These are phyloP conservation scores for Drosophila pectinifera DNA, from an alignment of 1,140 invertebrate genomes.

Conservation along the genomic window DNA sequence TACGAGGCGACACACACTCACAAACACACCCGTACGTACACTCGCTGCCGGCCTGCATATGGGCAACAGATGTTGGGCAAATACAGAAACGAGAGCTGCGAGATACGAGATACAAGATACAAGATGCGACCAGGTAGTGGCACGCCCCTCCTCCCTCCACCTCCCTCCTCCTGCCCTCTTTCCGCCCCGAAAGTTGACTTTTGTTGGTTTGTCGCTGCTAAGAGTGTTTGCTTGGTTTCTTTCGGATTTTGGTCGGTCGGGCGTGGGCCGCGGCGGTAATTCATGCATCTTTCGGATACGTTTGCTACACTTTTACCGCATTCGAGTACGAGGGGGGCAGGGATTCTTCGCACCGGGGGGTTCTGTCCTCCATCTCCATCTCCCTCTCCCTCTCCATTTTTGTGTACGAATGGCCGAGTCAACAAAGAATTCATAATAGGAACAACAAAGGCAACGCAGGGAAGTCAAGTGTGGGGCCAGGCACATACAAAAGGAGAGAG, in stretches of 20 bases:
- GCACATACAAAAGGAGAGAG: conserved; percentile 29
- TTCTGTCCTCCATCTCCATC: neutral
- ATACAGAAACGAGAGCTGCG: conserved; percentile 42
- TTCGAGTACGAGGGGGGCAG: neutral
- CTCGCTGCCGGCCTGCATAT: conserved; percentile 63
- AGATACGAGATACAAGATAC: conserved; percentile 32
- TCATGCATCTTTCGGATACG: conserved; percentile 35
- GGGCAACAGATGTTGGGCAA: conserved; percentile 77
- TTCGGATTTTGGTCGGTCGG: conserved; percentile 6
- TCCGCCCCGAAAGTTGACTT: conserved; percentile 50
- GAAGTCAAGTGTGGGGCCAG: conserved; percentile 46
- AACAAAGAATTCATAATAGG: conserved; percentile 58
- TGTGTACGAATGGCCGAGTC: conserved; percentile 55
- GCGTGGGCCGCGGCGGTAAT: conserved; percentile 50
- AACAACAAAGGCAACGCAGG: conserved; percentile 46
- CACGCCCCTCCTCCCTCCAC: conserved; percentile 44
- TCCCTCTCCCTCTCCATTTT: conserved; percentile 17
- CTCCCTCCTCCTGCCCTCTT: conserved; percentile 10
- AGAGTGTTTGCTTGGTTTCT: conserved; percentile 47
- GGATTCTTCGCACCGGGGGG: conserved; percentile 1
- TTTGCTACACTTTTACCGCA: conserved; percentile 40
- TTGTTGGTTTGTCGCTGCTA: conserved; percentile 34
- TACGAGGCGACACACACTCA: conserved; percentile 48
- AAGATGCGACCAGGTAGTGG: conserved; percentile 64
- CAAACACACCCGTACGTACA: conserved; percentile 18